These are phyloP conservation scores for Strigamia crassipes DNA, from an alignment of 2,888 invertebrate species.

Conservation along the genomic window DNA sequence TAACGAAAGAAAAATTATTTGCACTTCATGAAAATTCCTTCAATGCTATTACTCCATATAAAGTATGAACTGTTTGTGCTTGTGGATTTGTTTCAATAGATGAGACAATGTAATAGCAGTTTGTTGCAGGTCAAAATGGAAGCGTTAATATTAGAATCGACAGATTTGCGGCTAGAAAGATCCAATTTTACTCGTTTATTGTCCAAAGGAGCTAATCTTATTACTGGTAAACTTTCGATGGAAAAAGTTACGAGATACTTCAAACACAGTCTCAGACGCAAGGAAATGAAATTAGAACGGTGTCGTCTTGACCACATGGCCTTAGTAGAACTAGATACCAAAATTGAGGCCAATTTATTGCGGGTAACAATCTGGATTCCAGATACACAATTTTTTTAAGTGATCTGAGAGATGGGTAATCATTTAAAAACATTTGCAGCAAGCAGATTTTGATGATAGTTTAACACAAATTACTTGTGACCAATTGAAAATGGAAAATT, in stretches of 20 bases:
- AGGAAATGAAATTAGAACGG: neutral
- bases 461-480: too few relatives aligned
- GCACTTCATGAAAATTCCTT: neutral
- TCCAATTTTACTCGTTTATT: neutral
- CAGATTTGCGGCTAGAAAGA: neutral
- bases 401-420: too few relatives aligned
- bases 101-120: neutral
- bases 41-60: neutral
- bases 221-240: neutral
- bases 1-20: neutral
- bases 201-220: neutral
- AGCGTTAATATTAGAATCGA: neutral
- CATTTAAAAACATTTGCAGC: too few relatives aligned
- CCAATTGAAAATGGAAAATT: too few relatives aligned
- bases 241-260: neutral
- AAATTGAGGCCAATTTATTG: neutral
- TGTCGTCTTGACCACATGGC: neutral
- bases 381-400: too few relatives aligned
- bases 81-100: neutral
- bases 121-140: constrained; percentile 12
- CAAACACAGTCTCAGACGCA: neutral
- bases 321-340: neutral
- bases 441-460: too few relatives aligned
- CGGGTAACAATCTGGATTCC: neutral
- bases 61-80: neutral